phyloP scores from a whole-genome alignment of 2,113 vertebrate genomes.

The Gopherus flavomarginatus region DNA sequence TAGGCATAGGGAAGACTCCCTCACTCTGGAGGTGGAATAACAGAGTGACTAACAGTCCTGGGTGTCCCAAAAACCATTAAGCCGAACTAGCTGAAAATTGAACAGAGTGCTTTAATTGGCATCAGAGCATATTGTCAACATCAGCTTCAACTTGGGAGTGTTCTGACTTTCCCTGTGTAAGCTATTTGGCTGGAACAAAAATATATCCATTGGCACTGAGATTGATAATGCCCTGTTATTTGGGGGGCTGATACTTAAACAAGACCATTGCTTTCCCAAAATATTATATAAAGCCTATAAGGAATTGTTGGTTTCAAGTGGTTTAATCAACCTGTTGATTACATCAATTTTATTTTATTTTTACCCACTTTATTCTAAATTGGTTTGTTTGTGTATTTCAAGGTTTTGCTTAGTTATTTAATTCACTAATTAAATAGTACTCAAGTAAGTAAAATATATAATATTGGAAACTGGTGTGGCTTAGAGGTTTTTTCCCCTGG shows the following conservation, averaged over 20 bases:
- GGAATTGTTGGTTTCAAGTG: not conserved
- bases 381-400: not conserved
- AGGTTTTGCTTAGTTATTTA: not conserved
- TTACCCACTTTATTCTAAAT: not conserved
- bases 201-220: no score
- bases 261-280: not conserved
- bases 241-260: not conserved
- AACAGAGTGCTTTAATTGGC: no score
- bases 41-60: no score
- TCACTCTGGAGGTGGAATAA: no score
- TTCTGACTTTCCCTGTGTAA: no score
- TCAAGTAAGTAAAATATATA: not conserved
- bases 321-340: not conserved
- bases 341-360: not conserved
- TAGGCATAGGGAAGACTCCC: no score
- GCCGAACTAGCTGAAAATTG: no score
- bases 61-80: no score
- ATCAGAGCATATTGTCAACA: no score
- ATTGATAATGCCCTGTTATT: no score
- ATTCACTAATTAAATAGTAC: not conserved
- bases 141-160: no score
- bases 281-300: not conserved
- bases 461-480: not conserved
- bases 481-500: not conserved
- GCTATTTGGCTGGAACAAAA: no score